Evolutionary conservation across 2,888 invertebrate genomes (phyloP), one percentile per base, ranked within the genome.

Genomic region (Chesias legatella): DNA sequence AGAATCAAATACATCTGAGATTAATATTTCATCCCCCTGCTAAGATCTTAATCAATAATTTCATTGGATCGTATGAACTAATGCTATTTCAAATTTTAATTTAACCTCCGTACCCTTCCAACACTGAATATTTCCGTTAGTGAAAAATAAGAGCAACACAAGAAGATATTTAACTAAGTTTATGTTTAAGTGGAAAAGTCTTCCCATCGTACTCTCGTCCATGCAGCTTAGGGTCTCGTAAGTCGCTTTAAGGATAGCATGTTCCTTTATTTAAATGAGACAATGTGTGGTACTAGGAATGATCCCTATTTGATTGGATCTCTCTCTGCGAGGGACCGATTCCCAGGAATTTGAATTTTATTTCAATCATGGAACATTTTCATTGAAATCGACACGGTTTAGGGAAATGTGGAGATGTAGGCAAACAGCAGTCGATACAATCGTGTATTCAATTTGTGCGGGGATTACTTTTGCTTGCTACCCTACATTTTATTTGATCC

Each of bases 361-460:
- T 79, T 73, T 62, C 69, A 70, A 74, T 75, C 66, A 63, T 67
- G 62, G 55, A 58, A 62, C 64, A 63, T 74, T 75, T 72, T 70
- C 67, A 73, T 67, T 79, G 72, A 71, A 77, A 78, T 70, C 67
- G 73, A 71, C 65, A 69, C 65, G 73, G 67, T 75, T 79, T 70
- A 67, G 68, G 71, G 63, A 67, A 70, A 68, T 63, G 63, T 69
- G 63, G 60, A 67, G 67, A 72, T 67, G 66, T 68, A 72, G 77
- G 74, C 70, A 70, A 73, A 68, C 65, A 63, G 65, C 63, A 73
- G 70, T 67, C 63, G 69, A 70, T 67, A 66, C 67, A 77, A 77
- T 79, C 76, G 69, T 72, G 80, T 79, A 79, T 81, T 79, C 81
- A 76, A 79, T 80, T 80, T 79, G 75, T 71, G 63, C 63, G 57